Percentiles rank a stretch among this genome's conserved stretches.
Evolutionary conservation across 1,140 invertebrate species (phyloP).

Genomic region (Calliphora vicina): DNA sequence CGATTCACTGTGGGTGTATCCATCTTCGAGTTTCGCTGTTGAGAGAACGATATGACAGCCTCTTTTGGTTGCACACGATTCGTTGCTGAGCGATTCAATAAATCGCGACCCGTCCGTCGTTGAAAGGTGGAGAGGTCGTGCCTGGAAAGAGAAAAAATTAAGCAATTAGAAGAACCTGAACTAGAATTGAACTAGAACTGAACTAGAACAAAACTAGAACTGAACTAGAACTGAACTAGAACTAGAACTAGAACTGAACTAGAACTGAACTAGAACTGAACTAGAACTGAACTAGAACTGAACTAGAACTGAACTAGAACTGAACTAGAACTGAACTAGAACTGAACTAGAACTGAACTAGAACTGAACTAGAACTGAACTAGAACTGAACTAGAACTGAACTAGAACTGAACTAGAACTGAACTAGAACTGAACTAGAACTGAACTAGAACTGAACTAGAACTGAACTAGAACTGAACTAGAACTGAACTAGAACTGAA

Average conservation of each 20-base stretch:
- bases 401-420: not conserved
- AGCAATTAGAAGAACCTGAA: not conserved
- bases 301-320: too few relatives aligned
- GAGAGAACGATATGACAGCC: slow-evolving; percentile 63
- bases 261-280: not conserved
- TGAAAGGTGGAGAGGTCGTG: slow-evolving; percentile 65
- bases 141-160: slow-evolving; percentile 44
- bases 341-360: not conserved
- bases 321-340: not conserved
- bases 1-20: slow-evolving; percentile 63
- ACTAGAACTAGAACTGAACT: too few relatives aligned
- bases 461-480: too few relatives aligned
- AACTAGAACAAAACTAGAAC: too few relatives aligned
- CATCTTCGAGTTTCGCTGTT: slow-evolving; percentile 65
- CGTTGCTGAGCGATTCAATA: slow-evolving; percentile 62
- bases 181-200: not conserved
- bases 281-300: not conserved
- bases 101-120: slow-evolving; percentile 63
- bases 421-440: too few relatives aligned
- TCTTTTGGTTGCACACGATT: slow-evolving; percentile 63
- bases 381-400: not conserved
- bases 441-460: not conserved
- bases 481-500: not conserved
- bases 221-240: not conserved
- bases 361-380: too few relatives aligned